These are phyloP conservation scores for Agonopterix alstromeriana DNA, from an alignment of 2,888 invertebrate genomes.

Conservation along the genomic window DNA sequence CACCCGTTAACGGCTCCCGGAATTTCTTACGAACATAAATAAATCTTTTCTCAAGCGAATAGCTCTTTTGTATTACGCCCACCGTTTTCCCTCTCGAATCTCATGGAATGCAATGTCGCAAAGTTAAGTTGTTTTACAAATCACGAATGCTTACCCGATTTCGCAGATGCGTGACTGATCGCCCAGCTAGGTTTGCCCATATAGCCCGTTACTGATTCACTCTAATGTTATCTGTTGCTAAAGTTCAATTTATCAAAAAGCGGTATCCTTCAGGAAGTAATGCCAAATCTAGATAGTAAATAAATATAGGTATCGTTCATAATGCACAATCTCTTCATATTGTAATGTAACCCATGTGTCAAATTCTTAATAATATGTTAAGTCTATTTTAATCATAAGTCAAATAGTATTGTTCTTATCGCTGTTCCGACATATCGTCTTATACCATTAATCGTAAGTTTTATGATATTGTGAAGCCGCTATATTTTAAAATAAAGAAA, in stretches of 20 bases:
- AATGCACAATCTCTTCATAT: constrained; percentile 48
- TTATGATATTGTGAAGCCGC: constrained; percentile 72
- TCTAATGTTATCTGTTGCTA: constrained; percentile 22
- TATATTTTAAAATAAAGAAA: constrained; percentile 77
- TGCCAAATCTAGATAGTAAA: constrained; percentile 57
- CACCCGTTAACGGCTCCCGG: constrained; percentile 63
- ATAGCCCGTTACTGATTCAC: constrained; percentile 61
- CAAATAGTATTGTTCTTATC: constrained; percentile 66
- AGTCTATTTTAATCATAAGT: constrained; percentile 56
- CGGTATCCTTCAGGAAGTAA: constrained; percentile 74
- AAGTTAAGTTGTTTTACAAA: constrained; percentile 36
- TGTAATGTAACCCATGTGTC: constrained; percentile 67
- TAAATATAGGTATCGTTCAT: constrained; percentile 41
- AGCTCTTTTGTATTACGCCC: constrained; percentile 64
- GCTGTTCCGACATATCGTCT: constrained; percentile 75
- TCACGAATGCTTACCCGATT: constrained; percentile 33
- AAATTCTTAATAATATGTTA: constrained; percentile 55
- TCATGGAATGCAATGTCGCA: constrained; percentile 73
- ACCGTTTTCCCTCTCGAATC: constrained; percentile 43
- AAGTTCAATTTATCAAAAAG: constrained; percentile 19
- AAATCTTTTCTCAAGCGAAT: constrained; percentile 65
- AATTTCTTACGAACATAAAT: constrained; percentile 62
- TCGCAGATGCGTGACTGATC: constrained; percentile 66
- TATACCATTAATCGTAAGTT: constrained; percentile 69
- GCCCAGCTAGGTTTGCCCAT: constrained; percentile 74